Evolutionary conservation across 2,797 vertebrate species (phyloP).

Genomic region (Squalus acanthias): DNA sequence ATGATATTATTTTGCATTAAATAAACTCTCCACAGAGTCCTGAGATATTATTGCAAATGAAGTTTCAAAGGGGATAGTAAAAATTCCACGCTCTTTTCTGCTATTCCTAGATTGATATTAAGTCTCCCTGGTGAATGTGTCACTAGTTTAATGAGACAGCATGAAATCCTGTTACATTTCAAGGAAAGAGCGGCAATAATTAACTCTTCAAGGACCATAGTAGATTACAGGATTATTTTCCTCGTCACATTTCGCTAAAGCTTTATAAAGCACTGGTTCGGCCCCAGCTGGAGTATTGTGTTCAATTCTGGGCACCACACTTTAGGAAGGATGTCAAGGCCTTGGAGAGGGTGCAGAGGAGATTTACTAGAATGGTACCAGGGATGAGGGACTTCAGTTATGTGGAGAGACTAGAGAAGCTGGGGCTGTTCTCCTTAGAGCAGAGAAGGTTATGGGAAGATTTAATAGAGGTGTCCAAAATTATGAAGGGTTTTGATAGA

Average conservation of each 20-base stretch:
- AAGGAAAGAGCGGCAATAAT: not conserved
- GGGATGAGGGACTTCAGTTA: too few relatives aligned
- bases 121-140: not conserved
- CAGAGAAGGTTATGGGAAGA: too few relatives aligned
- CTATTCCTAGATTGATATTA: not conserved
- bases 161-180: not conserved
- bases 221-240: not conserved
- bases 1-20: not conserved
- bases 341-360: too few relatives aligned
- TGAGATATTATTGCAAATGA: not conserved
- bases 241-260: not conserved
- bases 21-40: not conserved
- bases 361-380: too few relatives aligned
- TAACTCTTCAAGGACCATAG: not conserved
- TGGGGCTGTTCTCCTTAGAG: too few relatives aligned
- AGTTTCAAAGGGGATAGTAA: not conserved
- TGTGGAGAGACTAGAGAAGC: too few relatives aligned
- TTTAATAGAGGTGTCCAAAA: too few relatives aligned
- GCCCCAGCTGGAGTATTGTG: too few relatives aligned
- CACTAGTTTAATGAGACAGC: not conserved
- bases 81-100: not conserved
- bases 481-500: too few relatives aligned
- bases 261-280: too few relatives aligned
- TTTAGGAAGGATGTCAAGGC: too few relatives aligned
- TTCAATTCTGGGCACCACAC: too few relatives aligned